Evolutionary conservation across 2,888 invertebrate species (phyloP).

Genomic region (Endomychus coccineus): DNA sequence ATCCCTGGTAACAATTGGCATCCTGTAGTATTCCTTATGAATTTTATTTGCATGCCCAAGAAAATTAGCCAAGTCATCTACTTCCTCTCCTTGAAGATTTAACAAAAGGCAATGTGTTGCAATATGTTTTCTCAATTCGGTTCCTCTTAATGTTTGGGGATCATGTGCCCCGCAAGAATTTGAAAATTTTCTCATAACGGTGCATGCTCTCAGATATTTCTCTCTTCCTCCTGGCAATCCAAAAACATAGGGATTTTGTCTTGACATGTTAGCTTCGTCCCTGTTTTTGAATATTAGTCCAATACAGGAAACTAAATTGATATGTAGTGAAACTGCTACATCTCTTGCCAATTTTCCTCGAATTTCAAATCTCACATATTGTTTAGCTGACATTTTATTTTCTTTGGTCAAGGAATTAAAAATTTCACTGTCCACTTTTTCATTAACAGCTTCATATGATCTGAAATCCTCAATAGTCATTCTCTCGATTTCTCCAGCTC

Average conservation of each 20-base stretch:
- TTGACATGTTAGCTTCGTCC: neutral
- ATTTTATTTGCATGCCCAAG: too few species aligned
- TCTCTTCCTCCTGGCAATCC: too few species aligned
- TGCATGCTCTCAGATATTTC: too few species aligned
- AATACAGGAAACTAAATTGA: neutral
- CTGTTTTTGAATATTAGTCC: neutral
- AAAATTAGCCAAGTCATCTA: too few species aligned
- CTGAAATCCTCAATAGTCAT: slow-evolving; percentile 3
- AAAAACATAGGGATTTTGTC: slow-evolving; percentile 2
- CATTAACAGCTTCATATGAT: slow-evolving; percentile 1
- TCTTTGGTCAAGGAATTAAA: neutral
- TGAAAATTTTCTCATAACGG: too few species aligned
- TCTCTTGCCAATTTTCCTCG: neutral
- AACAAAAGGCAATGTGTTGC: too few species aligned
- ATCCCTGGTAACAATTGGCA: too few species aligned
- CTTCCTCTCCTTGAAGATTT: too few species aligned
- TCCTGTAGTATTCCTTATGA: too few species aligned
- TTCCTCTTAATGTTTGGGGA: too few species aligned
- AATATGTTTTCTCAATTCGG: too few species aligned
- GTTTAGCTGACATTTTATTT: neutral
- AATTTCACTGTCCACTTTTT: neutral
- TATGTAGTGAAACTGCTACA: neutral
- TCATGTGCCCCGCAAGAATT: too few species aligned
- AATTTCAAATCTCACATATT: slow-evolving; percentile 2
- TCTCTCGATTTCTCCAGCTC: slow-evolving; percentile 6